Evolutionary conservation across 2,797 vertebrate genomes (phyloP), one percentile per base, ranked within the genome.

Genomic region (Erethizon dorsatum): DNA sequence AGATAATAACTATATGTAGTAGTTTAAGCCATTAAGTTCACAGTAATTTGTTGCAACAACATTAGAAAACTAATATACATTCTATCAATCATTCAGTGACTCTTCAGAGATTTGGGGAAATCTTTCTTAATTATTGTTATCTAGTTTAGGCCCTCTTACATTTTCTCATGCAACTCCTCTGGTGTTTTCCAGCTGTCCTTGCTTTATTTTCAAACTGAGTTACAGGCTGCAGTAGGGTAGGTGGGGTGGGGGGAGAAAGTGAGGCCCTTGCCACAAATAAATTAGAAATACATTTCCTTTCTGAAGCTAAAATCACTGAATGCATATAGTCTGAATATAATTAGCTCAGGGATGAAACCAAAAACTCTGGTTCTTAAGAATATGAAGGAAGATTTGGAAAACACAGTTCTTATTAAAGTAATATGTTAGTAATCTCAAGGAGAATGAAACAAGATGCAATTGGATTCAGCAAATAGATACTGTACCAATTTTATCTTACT

Each of bases 391-490:
- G 2, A 67, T 17, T 77, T 78, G 65, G 28, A 24, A 94, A 90
- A 92, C 73, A 59, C 0, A 71, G 50, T 73, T 92, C 22, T 90
- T 59, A 56, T 45, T 59, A 75, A 73, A 88, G 17, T 73, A 90
- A 67, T 59, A 50, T 91, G 4, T 18, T 37, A 57, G 0, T 80
- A 67, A 61, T 84, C 45, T 92, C 83, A n/a, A 77, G 33, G 4
- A 75, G 73, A 31, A 63, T 63, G 31, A 78, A 77, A 71, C 4
- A 80, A 79, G 10, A 82, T 71, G 11, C 26, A 28, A 69, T 57
- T 69, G 28, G 59, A 71, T 83, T 90, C 41, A 94, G 41, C 41
- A 92, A 94, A 57, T n/a, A 12, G 13, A 91, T 84, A 71, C 52
- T 78, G 12, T 37, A 79, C 33, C 4, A 92, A 41, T 9, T 69